A percentile compares a stretch with the other conserved stretches of the same genome.
phyloP scores from a whole-genome alignment of 1,140 invertebrate genomes.

The Macrobrachium nipponense region DNA sequence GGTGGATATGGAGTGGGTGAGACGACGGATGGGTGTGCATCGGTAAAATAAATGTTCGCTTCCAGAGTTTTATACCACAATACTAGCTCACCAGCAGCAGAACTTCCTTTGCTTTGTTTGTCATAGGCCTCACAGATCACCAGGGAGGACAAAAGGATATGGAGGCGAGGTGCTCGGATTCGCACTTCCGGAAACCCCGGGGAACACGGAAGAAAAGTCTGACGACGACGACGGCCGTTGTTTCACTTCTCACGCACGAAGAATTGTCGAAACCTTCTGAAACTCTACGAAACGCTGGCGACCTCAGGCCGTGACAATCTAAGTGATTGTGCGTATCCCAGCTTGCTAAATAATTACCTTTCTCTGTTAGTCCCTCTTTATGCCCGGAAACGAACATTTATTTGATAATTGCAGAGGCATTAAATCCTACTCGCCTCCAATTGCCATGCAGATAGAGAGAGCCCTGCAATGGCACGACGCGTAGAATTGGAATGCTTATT shows the following conservation, averaged over 20 bases:
- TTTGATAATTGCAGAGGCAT: slow-evolving; percentile 58
- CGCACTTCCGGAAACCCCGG: too few relatives aligned
- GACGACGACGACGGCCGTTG: slow-evolving; percentile 7
- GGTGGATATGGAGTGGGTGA: slow-evolving; percentile 40
- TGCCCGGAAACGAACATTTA: slow-evolving; percentile 56
- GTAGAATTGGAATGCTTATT: not conserved
- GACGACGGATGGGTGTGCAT: slow-evolving; percentile 20
- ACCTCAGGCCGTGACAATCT: slow-evolving; percentile 55
- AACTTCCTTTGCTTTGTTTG: too few relatives aligned
- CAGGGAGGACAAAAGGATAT: slow-evolving; percentile 37
- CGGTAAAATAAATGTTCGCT: not conserved
- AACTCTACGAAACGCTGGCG: slow-evolving; percentile 47
- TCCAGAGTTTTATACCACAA: not conserved
- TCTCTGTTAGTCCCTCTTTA: slow-evolving; percentile 60
- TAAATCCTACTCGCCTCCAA: slow-evolving; percentile 54
- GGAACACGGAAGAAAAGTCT: slow-evolving; percentile 35
- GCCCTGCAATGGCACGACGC: not conserved
- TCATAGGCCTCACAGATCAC: too few relatives aligned
- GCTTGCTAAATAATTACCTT: slow-evolving; percentile 62
- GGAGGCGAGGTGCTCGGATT: not conserved
- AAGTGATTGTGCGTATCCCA: slow-evolving; percentile 60
- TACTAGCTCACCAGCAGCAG: not conserved
- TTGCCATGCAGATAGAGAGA: slow-evolving; percentile 46
- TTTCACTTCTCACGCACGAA: slow-evolving; percentile 41
- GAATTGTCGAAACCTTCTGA: slow-evolving; percentile 45